Percentiles rank a stretch among this genome's conserved stretches.
These are phyloP conservation scores for Lycocerus yunnanus DNA, from an alignment of 2,888 invertebrate species.

Conservation along the genomic window DNA sequence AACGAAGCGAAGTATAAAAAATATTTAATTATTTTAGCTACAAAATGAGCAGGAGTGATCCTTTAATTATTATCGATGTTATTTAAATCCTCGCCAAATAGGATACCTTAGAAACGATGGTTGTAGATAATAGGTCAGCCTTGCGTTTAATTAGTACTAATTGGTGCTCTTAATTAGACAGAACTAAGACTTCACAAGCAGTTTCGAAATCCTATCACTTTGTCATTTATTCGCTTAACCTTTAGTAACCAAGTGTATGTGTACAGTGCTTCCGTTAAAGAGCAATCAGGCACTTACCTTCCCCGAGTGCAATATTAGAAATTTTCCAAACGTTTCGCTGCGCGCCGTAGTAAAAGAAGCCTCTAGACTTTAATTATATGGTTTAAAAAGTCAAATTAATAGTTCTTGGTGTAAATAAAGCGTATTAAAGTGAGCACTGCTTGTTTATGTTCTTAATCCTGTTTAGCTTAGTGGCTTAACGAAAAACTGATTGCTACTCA, in stretches of 20 bases:
- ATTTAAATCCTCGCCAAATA: conserved; percentile 45
- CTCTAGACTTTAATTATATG: neutral
- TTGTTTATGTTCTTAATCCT: conserved; percentile 25
- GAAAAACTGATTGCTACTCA: conserved; percentile 36
- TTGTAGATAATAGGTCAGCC: conserved; percentile 54
- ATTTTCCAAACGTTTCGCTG: neutral
- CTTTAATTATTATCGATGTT: conserved; percentile 48
- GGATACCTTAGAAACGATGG: conserved; percentile 50
- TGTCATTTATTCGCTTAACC: conserved; percentile 39
- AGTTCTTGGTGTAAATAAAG: conserved; percentile 22
- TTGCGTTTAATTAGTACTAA: conserved; percentile 56
- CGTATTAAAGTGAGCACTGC: conserved; percentile 14
- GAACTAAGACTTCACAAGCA: conserved; percentile 55
- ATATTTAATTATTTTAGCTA: conserved; percentile 28
- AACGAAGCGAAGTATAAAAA: neutral
- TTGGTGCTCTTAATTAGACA: conserved; percentile 56
- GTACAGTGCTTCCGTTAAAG: conserved; percentile 8
- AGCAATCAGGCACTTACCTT: conserved; percentile 16
- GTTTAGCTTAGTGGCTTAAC: conserved; percentile 31
- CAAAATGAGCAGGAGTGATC: conserved; percentile 41
- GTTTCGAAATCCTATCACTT: conserved; percentile 52
- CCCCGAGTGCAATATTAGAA: conserved; percentile 7
- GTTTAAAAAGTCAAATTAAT: conserved; percentile 14
- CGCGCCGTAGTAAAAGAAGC: neutral
- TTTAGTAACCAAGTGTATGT: conserved; percentile 5